Percentiles rank a stretch among this genome's conserved stretches.
These are phyloP conservation scores for Protonibea diacanthus DNA, from an alignment of 2,797 vertebrate species.

Conservation along the genomic window DNA sequence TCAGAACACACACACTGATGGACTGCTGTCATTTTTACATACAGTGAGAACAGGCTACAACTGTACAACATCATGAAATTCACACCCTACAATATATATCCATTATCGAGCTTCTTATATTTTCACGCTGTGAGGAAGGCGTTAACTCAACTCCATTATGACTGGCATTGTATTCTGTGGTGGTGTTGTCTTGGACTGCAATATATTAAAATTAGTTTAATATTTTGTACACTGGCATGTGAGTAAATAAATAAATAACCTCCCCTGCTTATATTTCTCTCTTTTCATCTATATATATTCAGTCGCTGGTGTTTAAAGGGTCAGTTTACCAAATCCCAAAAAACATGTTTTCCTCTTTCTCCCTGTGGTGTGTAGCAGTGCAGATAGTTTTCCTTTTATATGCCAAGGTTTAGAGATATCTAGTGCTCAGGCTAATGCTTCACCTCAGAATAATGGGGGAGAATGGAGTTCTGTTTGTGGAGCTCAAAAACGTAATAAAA, in stretches of 20 bases:
- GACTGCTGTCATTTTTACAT: neutral
- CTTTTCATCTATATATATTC: slow-evolving; percentile 3
- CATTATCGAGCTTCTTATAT: neutral
- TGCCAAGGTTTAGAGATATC: slow-evolving; percentile 31
- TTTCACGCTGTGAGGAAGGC: neutral
- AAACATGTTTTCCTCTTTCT: slow-evolving; percentile 22
- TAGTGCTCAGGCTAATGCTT: slow-evolving; percentile 24
- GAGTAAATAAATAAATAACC: slow-evolving; percentile 9
- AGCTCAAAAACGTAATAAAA: slow-evolving; percentile 25
- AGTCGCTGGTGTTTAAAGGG: neutral
- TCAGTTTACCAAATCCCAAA: slow-evolving; percentile 22
- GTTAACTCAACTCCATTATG: slow-evolving; percentile 3
- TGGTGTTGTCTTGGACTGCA: neutral
- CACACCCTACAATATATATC: slow-evolving; percentile 9
- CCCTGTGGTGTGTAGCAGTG: neutral
- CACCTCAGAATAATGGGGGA: slow-evolving; percentile 31
- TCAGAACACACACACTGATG: neutral
- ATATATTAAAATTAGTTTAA: neutral
- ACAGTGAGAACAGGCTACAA: neutral
- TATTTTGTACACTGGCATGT: slow-evolving; percentile 24
- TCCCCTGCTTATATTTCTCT: slow-evolving; percentile 9
- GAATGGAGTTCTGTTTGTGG: slow-evolving; percentile 34
- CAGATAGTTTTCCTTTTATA: slow-evolving; percentile 28
- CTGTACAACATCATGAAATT: neutral
- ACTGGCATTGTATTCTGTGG: neutral